These are phyloP conservation scores for Cochlearius cochlearius DNA, from an alignment of 2,113 vertebrate species.

Conservation along the genomic window DNA sequence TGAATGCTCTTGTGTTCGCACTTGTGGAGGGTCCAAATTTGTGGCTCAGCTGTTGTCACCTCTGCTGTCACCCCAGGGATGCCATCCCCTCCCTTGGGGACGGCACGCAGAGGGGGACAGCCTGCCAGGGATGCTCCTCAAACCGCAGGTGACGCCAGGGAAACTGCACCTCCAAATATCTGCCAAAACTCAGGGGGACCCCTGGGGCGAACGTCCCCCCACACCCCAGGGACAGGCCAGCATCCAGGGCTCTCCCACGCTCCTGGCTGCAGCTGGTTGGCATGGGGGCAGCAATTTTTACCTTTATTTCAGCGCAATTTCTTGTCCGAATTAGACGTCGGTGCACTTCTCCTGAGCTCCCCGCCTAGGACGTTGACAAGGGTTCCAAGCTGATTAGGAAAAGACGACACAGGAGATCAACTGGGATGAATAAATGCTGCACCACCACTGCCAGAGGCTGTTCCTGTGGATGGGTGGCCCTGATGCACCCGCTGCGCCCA, in stretches of 20 bases:
- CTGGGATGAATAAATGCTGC: fast-evolving
- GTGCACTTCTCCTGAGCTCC: not conserved
- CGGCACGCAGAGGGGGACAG: not conserved
- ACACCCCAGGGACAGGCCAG: not conserved
- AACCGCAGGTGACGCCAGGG: not conserved
- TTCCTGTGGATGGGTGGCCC: not conserved
- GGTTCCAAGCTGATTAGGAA: not conserved
- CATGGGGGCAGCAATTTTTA: not conserved
- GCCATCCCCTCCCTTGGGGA: not conserved
- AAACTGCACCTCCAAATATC: not conserved
- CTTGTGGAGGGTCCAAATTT: not conserved
- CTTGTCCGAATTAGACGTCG: not conserved
- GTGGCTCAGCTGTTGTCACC: not conserved
- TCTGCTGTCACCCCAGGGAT: no score
- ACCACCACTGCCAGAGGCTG: fast-evolving
- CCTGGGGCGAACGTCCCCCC: fast-evolving
- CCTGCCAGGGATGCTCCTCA: not conserved
- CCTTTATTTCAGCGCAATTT: not conserved
- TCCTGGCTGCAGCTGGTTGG: not conserved
- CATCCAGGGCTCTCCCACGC: fast-evolving
- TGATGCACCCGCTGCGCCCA: fast-evolving
- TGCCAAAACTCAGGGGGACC: not conserved
- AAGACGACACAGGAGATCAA: not conserved
- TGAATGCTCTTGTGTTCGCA: not conserved
- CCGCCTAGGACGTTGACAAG: not conserved